These are phyloP conservation scores for Prietella phreatophila DNA, from an alignment of 2,113 vertebrate species.

Conservation along the genomic window DNA sequence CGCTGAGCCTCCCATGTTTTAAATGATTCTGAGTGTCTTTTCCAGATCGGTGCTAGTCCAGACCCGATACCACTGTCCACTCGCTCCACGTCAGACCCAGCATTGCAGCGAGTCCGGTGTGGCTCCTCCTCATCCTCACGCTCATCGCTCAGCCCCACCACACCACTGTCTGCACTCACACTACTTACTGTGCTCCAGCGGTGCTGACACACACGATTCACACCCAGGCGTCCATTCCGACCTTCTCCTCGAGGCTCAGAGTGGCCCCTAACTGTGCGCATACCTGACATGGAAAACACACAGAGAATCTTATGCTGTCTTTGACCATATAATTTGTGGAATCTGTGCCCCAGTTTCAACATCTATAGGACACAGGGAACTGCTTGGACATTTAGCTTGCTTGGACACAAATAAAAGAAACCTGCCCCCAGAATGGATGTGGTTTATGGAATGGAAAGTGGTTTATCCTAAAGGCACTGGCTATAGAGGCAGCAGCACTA, in stretches of 20 bases:
- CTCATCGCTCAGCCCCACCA: constrained; percentile 80
- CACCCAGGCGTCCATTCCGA: constrained; percentile 62
- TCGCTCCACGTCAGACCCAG: constrained; percentile 77
- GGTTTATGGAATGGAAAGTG: constrained; percentile 8
- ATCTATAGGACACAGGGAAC: neutral
- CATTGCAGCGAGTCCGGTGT: constrained; percentile 57
- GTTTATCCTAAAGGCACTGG: neutral
- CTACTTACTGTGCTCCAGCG: constrained; percentile 91
- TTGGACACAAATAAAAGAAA: neutral
- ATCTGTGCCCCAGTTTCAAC: neutral
- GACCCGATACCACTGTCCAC: constrained; percentile 85
- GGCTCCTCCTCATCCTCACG: constrained; percentile 73
- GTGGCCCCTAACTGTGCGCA: constrained; percentile 64
- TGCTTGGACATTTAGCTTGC: neutral
- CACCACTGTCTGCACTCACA: constrained; percentile 86
- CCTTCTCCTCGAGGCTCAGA: constrained; percentile 73
- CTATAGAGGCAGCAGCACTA: neutral
- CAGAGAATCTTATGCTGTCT: neutral
- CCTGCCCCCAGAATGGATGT: neutral
- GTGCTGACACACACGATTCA: constrained; percentile 66
- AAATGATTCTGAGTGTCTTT: constrained; percentile 73
- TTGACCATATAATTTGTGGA: neutral
- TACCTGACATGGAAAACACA: constrained; percentile 54
- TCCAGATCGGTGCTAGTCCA: constrained; percentile 79
- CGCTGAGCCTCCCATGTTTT: constrained; percentile 79